phyloP scores from a whole-genome alignment of 1,140 invertebrate genomes.

The Meloidogyne exigua region DNA sequence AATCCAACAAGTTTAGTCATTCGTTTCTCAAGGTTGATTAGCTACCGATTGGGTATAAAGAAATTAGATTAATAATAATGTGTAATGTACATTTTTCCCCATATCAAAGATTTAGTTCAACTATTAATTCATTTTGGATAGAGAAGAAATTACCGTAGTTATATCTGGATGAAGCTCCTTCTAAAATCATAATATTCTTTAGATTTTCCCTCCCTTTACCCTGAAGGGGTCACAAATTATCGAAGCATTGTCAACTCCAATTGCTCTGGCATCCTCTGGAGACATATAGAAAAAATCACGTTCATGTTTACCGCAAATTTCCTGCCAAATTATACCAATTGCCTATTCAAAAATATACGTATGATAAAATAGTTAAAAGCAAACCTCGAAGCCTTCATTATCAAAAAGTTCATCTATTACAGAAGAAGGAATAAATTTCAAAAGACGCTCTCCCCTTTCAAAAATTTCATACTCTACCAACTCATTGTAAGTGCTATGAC shows the following conservation, averaged over 20 bases:
- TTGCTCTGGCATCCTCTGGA: conserved; percentile 51
- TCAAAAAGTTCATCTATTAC: conserved; percentile 35
- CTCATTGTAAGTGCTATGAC: not conserved
- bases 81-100: too few relatives aligned
- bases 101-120: too few relatives aligned
- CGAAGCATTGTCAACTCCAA: conserved; percentile 57
- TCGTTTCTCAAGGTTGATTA: conserved; percentile 41
- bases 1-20: not conserved
- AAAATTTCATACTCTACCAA: conserved; percentile 43
- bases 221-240: conserved; percentile 62
- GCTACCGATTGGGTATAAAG: conserved; percentile 29
- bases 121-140: too few relatives aligned
- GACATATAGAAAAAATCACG: conserved; percentile 55
- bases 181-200: conserved; percentile 25
- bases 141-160: conserved; percentile 32
- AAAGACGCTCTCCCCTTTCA: conserved; percentile 28
- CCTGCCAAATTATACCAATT: conserved; percentile 53
- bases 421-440: conserved; percentile 25
- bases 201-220: conserved; percentile 16
- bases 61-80: too few relatives aligned
- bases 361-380: too few relatives aligned
- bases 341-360: conserved; percentile 25
- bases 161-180: conserved; percentile 54
- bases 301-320: conserved; percentile 54
- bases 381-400: not conserved